Percentiles rank a stretch among this genome's conserved stretches.
Conservation (phyloP, 92 coral and sea anemone species). For the Zoanthus solanderi region DNA sequence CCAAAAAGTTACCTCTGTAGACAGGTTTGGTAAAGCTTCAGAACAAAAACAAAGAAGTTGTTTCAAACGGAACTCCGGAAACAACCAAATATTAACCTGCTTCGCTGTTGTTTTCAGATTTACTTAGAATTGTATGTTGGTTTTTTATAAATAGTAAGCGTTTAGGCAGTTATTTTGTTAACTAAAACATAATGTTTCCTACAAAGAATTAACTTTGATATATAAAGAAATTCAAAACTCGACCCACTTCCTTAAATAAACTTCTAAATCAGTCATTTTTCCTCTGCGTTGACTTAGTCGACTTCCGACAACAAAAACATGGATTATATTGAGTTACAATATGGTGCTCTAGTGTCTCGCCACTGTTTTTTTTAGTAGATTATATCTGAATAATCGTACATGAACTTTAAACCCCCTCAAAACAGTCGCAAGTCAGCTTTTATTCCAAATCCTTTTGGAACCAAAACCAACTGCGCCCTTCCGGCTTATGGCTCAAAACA, state of each 20-base stretch:
- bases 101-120: no score
- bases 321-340: neutral
- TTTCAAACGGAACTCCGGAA: no score
- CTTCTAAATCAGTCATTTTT: neutral
- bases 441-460: neutral
- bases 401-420: constrained; percentile 22
- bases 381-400: neutral
- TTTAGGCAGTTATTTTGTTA: no score
- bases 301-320: neutral
- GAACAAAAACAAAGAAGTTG: no score
- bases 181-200: neutral
- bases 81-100: no score
- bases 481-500: constrained; percentile 13
- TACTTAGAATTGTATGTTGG: no score
- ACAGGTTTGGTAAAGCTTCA: no score
- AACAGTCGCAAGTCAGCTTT: neutral
- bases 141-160: no score
- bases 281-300: neutral
- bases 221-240: neutral
- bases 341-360: neutral
- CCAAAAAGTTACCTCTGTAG: no score
- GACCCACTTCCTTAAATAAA: neutral
- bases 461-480: constrained; percentile 3
- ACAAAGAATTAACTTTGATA: neutral
- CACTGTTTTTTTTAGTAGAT: constrained; percentile 18